Conservation (phyloP, 2,113 vertebrate genomes). For the Dromas ardeola region DNA sequence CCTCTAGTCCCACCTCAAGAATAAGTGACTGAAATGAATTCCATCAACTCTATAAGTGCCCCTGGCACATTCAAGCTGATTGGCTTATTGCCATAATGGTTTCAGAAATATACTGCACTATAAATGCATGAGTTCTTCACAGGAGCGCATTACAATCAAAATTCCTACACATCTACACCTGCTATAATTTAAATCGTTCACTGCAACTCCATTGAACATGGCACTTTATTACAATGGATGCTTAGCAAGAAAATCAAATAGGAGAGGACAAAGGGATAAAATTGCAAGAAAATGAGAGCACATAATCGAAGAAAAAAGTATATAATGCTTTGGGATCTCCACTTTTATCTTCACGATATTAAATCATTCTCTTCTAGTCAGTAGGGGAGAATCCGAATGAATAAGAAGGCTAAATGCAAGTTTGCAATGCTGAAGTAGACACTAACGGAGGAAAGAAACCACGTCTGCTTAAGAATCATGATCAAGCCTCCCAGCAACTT, state of each 20-base stretch:
- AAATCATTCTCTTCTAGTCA: conserved; percentile 17
- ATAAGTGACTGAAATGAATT: conserved; percentile 59
- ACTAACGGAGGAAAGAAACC: neutral
- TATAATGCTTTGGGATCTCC: neutral
- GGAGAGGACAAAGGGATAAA: conserved; percentile 42
- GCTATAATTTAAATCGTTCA: conserved; percentile 44
- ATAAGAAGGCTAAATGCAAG: conserved; percentile 6
- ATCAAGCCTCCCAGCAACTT: neutral
- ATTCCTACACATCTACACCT: conserved; percentile 41
- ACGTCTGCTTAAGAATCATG: neutral
- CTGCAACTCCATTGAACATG: conserved; percentile 26
- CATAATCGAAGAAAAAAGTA: neutral
- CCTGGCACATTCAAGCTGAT: conserved; percentile 4
- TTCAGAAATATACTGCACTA: conserved; percentile 41
- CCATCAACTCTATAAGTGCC: conserved; percentile 8
- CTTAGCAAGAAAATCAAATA: conserved; percentile 53
- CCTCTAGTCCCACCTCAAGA: conserved; percentile 35
- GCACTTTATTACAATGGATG: conserved; percentile 34
- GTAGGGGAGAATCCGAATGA: neutral
- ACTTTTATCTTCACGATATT: neutral
- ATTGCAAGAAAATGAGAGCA: neutral
- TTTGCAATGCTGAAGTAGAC: conserved; percentile 17
- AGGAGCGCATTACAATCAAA: conserved; percentile 40
- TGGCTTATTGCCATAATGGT: conserved; percentile 48
- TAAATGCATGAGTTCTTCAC: conserved; percentile 47